Percentiles rank a stretch among this genome's conserved stretches.
phyloP scores from a whole-genome alignment of 1,140 invertebrate genomes.

The Tetraneura akinire region DNA sequence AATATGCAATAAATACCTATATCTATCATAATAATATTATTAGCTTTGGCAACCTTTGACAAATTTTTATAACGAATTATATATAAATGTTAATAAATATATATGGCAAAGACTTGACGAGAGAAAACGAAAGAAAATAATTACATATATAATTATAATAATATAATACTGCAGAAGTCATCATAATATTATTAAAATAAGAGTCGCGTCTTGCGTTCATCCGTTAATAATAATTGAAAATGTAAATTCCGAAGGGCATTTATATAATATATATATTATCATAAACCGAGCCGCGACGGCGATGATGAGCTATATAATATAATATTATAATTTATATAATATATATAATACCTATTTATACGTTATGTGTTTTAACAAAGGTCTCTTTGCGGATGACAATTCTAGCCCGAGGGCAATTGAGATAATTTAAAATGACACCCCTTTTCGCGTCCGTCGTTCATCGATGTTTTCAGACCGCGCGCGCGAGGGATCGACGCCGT shows the following conservation, averaged over 20 bases:
- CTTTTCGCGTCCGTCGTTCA: slow-evolving; percentile 1
- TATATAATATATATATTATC: too few species aligned
- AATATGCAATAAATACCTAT: too few species aligned
- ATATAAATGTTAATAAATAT: too few species aligned
- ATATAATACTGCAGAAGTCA: not conserved
- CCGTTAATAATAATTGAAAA: slow-evolving; percentile 42
- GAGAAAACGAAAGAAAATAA: not conserved
- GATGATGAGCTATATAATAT: not conserved
- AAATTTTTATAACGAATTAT: too few species aligned
- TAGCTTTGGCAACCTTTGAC: too few species aligned
- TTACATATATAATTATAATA: not conserved
- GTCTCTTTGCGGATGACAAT: slow-evolving; percentile 42
- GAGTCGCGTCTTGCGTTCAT: slow-evolving; percentile 16
- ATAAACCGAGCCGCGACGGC: not conserved
- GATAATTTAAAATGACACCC: slow-evolving; percentile 48
- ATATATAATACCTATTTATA: too few species aligned
- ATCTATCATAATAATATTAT: too few species aligned
- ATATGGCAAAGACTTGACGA: not conserved
- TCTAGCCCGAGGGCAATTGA: not conserved
- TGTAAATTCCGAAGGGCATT: slow-evolving; percentile 30
- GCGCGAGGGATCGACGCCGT: not conserved
- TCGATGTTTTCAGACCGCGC: slow-evolving; percentile 2
- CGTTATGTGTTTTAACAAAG: slow-evolving; percentile 12
- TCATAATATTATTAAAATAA: not conserved
- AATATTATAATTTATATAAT: not conserved